Base-by-base conservation (phyloP, 2,888 invertebrate genomes). In the Lycophotia porphyrea region DNA sequence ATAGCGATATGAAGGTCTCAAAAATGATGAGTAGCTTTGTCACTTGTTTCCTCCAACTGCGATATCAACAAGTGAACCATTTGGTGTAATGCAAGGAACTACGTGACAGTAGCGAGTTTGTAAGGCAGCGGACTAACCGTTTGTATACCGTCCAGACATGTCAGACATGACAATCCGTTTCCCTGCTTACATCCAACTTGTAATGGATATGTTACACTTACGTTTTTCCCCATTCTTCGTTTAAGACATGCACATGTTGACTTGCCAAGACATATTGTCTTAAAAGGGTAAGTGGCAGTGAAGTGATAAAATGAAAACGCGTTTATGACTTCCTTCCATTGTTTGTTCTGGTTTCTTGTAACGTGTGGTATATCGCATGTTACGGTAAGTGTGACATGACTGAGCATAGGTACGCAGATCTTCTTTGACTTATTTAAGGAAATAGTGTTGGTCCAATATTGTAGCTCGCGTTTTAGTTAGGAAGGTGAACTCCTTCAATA, bases 21-120 rank as follows among this genome's bases (percentile, higher is more conserved):
- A 58, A 31, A 34, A 60, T 60, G 0, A 9, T 21, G 39, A 63
- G 39, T 39, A 39, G 15, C 34, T 9, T 34, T 60, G 5, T 13
- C 36, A 63, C 27, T 76, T 60, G 24, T 58, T 47, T 24, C 1
- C 24, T n/a, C 36, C 27, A 1, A 27, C 8, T 13, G 24, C 44
- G 36, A 47, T 60, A 76, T 80, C 81, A 84, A 77, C 82, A 83
- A 77, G 81, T 84, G 68, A 58, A 65, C 24, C 49, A 71, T 73
- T 73, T 61, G 24, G 21, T 58, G 31, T 68, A 63, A 65, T 52
- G 36, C 31, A 63, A 58, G 42, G 15, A 13, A 52, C n/a, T 44
- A 63, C 47, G 58, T 68, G 61, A 71, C 47, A 58, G 27, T 63
- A 58, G 68, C 58, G 47, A 77, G 52, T 69, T 80, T 68, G 71